phyloP scores from a whole-genome alignment of 2,113 vertebrate genomes.

The Trochalopteron elliotii region DNA sequence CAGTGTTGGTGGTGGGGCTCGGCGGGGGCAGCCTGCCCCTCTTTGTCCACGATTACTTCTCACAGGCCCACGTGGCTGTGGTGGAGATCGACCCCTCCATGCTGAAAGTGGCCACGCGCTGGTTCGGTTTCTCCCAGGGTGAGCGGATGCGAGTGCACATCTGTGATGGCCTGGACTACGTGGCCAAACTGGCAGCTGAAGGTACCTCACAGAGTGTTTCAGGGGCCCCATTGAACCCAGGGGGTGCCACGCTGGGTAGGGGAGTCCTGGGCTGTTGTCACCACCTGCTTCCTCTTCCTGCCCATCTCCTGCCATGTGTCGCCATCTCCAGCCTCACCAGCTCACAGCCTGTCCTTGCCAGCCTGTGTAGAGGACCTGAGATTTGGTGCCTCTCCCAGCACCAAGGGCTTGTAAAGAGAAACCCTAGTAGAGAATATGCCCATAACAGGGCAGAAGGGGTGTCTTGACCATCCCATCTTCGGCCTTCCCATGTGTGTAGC shows the following conservation, averaged over 20 bases:
- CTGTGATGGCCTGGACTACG: slow-evolving; percentile 85
- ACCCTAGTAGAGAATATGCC: background rate
- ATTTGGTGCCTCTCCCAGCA: background rate
- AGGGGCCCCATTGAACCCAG: rapidly evolving
- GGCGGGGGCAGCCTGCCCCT: slow-evolving; percentile 92
- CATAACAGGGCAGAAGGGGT: rapidly evolving
- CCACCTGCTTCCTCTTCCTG: background rate
- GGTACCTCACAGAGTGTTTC: slow-evolving; percentile 51
- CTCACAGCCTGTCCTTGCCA: background rate
- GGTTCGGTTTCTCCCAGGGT: slow-evolving; percentile 87
- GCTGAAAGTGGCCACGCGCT: slow-evolving; percentile 85
- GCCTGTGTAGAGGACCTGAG: rapidly evolving
- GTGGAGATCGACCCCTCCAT: slow-evolving; percentile 90
- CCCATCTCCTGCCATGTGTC: background rate
- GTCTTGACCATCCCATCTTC: background rate
- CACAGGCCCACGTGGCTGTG: slow-evolving; percentile 72
- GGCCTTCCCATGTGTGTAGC: rapidly evolving
- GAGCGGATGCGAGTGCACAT: slow-evolving; percentile 85
- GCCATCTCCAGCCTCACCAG: background rate
- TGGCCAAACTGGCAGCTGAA: slow-evolving; percentile 77
- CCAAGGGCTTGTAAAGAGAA: background rate
- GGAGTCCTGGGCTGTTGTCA: background rate
- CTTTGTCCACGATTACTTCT: slow-evolving; percentile 91
- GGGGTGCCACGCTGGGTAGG: background rate
- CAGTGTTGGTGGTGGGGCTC: slow-evolving; percentile 88